Evolutionary conservation across 2,113 vertebrate species (phyloP).

Genomic region (Terrapene triunguis): DNA sequence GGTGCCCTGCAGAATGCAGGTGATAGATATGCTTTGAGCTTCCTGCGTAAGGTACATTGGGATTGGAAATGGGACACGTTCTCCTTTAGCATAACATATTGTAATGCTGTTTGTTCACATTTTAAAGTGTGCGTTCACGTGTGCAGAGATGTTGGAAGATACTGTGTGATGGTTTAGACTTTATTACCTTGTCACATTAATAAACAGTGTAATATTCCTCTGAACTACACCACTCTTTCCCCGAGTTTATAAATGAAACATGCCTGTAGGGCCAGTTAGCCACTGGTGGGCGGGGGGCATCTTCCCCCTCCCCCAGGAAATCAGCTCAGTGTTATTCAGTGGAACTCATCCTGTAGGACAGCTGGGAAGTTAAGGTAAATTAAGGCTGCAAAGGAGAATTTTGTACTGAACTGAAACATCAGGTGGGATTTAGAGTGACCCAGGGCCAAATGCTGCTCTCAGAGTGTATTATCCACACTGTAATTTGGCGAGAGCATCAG

Average conservation of each 20-base stretch:
- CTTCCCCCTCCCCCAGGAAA: no score
- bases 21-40: background rate
- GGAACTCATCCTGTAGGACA: no score
- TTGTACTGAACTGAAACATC: no score
- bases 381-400: no score
- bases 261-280: background rate
- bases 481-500: no score
- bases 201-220: background rate
- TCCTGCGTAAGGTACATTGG: background rate
- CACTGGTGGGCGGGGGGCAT: no score
- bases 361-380: no score
- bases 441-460: no score
- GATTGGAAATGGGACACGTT: fast-evolving
- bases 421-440: no score
- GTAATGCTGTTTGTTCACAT: background rate
- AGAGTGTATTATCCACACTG: no score
- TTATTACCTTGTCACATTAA: background rate
- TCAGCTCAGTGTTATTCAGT: no score
- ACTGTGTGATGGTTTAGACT: background rate
- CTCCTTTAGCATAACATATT: background rate
- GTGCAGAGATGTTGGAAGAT: background rate
- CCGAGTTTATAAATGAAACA: background rate
- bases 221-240: background rate
- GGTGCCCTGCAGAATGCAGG: background rate
- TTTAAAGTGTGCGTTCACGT: background rate